Evolutionary conservation across 2,113 vertebrate genomes (phyloP).

Genomic region (Hemibates koningsi): DNA sequence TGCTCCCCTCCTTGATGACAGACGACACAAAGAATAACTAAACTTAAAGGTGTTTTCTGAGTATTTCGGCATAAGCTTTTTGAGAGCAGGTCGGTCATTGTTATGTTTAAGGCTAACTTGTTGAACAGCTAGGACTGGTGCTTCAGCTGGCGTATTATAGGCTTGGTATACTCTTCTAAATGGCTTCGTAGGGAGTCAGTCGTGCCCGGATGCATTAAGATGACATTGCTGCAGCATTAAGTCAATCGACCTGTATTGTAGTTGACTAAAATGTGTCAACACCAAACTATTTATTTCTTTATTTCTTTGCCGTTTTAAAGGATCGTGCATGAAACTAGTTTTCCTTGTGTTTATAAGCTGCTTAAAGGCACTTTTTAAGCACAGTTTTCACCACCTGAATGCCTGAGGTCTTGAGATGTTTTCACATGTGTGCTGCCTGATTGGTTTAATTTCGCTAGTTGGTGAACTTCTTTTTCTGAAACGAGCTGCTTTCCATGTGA

Average conservation of each 20-base stretch:
- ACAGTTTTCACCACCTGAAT: neutral
- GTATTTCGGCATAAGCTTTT: neutral
- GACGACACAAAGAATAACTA: neutral
- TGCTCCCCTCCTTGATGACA: accelerated
- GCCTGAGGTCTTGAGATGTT: neutral
- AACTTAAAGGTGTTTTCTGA: neutral
- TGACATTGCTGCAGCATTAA: neutral
- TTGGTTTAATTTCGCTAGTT: neutral
- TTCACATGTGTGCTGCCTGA: neutral
- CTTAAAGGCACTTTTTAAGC: neutral
- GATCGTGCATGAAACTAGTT: neutral
- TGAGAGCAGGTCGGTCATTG: neutral
- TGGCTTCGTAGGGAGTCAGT: neutral
- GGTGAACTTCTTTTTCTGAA: neutral
- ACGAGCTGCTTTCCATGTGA: neutral
- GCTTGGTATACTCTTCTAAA: neutral
- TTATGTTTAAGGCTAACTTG: neutral
- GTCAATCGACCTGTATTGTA: neutral
- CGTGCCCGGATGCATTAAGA: neutral
- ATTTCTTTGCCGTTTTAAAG: neutral
- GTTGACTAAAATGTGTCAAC: neutral
- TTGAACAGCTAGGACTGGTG: neutral
- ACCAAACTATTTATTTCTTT: neutral
- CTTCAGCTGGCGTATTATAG: neutral
- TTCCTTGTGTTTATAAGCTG: neutral